Percentiles rank a stretch among this genome's conserved stretches.
These are phyloP conservation scores for Eunapius fragilis DNA, from an alignment of 37 sponge, comb jelly and placozoan species.

Conservation along the genomic window DNA sequence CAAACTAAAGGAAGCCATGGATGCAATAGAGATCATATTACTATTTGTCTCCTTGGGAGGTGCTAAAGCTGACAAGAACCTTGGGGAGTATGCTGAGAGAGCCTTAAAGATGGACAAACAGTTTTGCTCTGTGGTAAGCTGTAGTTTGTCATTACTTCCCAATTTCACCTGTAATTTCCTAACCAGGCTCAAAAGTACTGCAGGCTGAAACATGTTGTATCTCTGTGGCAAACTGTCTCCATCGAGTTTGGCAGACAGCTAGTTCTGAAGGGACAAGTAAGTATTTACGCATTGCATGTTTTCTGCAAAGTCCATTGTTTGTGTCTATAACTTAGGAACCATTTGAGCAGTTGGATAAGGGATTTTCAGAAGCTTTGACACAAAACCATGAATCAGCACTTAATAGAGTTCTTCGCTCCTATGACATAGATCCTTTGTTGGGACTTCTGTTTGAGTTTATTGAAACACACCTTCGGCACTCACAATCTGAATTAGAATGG, in stretches of 20 bases:
- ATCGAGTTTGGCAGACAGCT: conserved; percentile 44
- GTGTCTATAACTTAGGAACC: conserved; percentile 6
- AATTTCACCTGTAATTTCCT: not conserved
- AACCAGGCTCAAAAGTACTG: conserved; percentile 43
- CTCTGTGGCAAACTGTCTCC: conserved; percentile 72
- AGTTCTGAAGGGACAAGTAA: conserved; percentile 39
- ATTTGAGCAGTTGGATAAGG: not conserved
- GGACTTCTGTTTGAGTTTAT: conserved; percentile 62
- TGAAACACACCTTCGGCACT: conserved; percentile 21
- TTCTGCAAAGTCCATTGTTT: conserved; percentile 2
- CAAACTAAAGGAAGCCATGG: conserved; percentile 44
- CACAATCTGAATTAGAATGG: conserved; percentile 20
- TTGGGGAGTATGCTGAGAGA: conserved; percentile 54
- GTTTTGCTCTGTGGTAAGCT: not conserved
- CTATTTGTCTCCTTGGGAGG: conserved; percentile 66
- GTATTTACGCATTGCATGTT: not conserved
- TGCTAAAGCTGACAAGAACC: conserved; percentile 24
- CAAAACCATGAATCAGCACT: not conserved
- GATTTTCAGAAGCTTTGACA: not conserved
- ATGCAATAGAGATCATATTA: conserved; percentile 61
- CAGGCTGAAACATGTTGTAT: conserved; percentile 45
- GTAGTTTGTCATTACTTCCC: not conserved
- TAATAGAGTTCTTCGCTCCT: not conserved
- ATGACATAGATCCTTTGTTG: conserved; percentile 28
- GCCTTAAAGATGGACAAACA: conserved; percentile 46